Evolutionary conservation across 1,140 invertebrate species (phyloP).

Genomic region (Chrysopa pallens): DNA sequence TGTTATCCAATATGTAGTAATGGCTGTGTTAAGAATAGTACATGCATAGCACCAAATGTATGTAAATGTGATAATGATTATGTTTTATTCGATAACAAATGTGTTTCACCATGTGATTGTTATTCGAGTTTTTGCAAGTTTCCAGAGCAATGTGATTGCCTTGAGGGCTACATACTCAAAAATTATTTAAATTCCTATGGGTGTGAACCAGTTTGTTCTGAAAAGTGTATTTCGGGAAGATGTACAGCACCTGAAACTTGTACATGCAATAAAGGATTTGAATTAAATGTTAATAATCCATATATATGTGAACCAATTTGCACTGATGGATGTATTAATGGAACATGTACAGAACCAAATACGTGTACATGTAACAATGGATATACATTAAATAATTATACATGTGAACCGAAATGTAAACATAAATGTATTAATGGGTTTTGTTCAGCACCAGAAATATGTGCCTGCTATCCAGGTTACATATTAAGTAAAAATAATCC

Average conservation of each 20-base stretch:
- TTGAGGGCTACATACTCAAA: conserved; percentile 9
- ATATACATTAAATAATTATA: conserved; percentile 5
- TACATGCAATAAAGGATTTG: conserved; percentile 13
- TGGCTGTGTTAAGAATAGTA: conserved; percentile 7
- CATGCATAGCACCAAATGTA: conserved; percentile 23
- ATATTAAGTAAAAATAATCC: not conserved
- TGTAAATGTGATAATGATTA: conserved; percentile 20
- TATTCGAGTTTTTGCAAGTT: conserved; percentile 10
- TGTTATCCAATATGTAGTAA: conserved; percentile 20
- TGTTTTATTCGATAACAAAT: conserved; percentile 1
- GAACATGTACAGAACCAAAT: not conserved
- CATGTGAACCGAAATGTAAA: not conserved
- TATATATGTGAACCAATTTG: not conserved
- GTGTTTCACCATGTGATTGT: conserved; percentile 8
- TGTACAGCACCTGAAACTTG: conserved; percentile 10
- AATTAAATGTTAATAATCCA: conserved; percentile 2
- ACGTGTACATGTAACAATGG: conserved; percentile 2
- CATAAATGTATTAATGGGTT: not conserved
- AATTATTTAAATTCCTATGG: conserved; percentile 8
- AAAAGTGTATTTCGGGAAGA: conserved; percentile 21
- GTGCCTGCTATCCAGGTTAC: not conserved
- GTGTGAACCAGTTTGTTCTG: conserved; percentile 25
- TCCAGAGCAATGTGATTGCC: conserved; percentile 15
- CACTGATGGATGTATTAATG: not conserved
- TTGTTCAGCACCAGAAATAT: not conserved